These are phyloP conservation scores for Torymus texanus DNA, from an alignment of 2,888 invertebrate species.

Conservation along the genomic window DNA sequence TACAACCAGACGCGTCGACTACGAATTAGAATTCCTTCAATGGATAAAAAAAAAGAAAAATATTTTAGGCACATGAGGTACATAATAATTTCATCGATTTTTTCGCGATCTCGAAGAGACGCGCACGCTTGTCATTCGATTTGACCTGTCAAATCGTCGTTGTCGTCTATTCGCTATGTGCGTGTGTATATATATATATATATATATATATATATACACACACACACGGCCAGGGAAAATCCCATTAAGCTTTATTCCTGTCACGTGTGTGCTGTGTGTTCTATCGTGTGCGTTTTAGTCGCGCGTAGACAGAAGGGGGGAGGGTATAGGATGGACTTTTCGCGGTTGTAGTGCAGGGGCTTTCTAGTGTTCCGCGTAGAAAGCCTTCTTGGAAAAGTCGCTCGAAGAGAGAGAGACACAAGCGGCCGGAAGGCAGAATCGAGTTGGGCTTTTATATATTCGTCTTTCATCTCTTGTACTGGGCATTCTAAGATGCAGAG, in stretches of 20 bases:
- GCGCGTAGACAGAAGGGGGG: neutral
- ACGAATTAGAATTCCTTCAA: conserved; percentile 38
- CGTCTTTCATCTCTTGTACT: too few relatives aligned
- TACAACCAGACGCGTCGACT: neutral
- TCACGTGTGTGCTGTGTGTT: conserved; percentile 45
- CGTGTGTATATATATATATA: neutral
- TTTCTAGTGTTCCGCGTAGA: too few relatives aligned
- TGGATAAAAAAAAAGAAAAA: neutral
- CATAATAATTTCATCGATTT: conserved; percentile 44
- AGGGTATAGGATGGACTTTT: too few relatives aligned
- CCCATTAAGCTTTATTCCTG: conserved; percentile 49
- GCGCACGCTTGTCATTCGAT: conserved; percentile 52
- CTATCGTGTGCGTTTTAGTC: conserved; percentile 3
- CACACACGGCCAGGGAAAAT: conserved; percentile 2
- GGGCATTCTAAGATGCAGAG: too few relatives aligned
- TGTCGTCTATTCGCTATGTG: neutral
- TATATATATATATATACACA: neutral
- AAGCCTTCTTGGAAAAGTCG: too few relatives aligned
- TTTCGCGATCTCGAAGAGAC: neutral
- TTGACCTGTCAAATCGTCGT: conserved; percentile 52
- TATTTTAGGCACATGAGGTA: too few relatives aligned
- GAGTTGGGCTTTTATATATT: conserved; percentile 1
- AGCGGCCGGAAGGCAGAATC: too few relatives aligned
- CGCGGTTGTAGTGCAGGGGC: too few relatives aligned
- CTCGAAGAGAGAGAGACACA: too few relatives aligned